Conservation (phyloP, 2,113 vertebrate genomes). For the Atractosteus spatula region DNA sequence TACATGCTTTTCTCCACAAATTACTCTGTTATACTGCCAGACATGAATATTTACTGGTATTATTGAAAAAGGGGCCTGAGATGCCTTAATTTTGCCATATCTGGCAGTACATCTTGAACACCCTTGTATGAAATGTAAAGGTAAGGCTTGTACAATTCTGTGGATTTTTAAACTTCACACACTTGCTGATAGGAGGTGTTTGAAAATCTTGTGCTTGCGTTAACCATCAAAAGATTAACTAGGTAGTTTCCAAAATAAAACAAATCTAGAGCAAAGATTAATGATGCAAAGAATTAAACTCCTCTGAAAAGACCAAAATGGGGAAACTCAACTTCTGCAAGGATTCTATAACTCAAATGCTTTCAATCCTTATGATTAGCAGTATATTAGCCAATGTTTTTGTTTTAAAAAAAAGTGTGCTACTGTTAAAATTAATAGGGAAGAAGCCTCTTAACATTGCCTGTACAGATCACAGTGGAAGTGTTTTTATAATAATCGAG, state of each 20-base stretch:
- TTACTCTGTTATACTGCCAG: no score
- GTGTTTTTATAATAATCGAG: slow-evolving; percentile 21
- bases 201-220: not conserved
- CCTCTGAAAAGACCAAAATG: not conserved
- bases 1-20: no score
- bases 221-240: not conserved
- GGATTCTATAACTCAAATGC: not conserved
- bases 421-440: no score
- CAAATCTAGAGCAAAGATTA: not conserved
- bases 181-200: not conserved
- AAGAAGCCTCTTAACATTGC: no score
- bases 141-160: not conserved
- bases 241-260: not conserved
- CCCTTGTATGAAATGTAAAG: not conserved
- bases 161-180: not conserved
- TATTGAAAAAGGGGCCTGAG: not conserved
- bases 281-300: not conserved
- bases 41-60: not conserved
- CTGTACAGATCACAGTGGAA: no score
- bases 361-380: slow-evolving; percentile 7
- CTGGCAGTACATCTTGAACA: not conserved
- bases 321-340: not conserved
- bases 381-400: slow-evolving; percentile 20
- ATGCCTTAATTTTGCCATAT: not conserved
- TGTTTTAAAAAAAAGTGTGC: slow-evolving; percentile 2